Evolutionary conservation across 2,888 invertebrate species (phyloP), one percentile per base, ranked within the genome.

Genomic region (Hydriomena furcata): DNA sequence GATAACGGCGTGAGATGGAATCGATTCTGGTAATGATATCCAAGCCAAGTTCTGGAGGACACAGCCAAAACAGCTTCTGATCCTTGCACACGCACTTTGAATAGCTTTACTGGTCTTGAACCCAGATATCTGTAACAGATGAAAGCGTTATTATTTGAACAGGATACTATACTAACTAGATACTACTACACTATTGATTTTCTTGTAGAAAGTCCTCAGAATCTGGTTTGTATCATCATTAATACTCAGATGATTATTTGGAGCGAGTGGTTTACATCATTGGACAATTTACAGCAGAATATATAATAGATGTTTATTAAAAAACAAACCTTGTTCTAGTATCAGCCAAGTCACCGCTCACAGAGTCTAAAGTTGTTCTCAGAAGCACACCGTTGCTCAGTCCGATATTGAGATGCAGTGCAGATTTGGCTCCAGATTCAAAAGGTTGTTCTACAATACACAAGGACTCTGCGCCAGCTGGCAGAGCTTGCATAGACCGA

Each of bases 21-120:
- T 42, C 97, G 93, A 84, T 97, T 99, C 82, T 99, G 99, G 81
- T 99, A 98, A 71, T 98, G 98, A 78, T 99, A 99, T 71, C 98
- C 98, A 13, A 99, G 91, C 99, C 99, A 99, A 0, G 98, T 97
- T 61, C 99, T 93, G 62, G 98, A 98, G 0, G 99, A 99, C 93
- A 99, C 98, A 0, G 99, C 99, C 23, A 99, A 86, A 0, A 99
- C 99, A 0, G 99, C 98, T 82, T 99, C 98, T 6, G 96, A 95
- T 7, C 97, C 97, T 75, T 99, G 99, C 93, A 99, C 98, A 57
- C 94, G 93, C 47, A 99, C 98, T 74, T 98, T 94, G 82, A 99
- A 99, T 2, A 99, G 91, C 81, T 99, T 99, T 0, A 99, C 99
- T 0, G 99, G 97, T 40, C 98, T 92, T 0, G 98, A 97, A 13